These are phyloP conservation scores for Cremastobaeus sp. DNA, from an alignment of 2,888 invertebrate species.

Conservation along the genomic window DNA sequence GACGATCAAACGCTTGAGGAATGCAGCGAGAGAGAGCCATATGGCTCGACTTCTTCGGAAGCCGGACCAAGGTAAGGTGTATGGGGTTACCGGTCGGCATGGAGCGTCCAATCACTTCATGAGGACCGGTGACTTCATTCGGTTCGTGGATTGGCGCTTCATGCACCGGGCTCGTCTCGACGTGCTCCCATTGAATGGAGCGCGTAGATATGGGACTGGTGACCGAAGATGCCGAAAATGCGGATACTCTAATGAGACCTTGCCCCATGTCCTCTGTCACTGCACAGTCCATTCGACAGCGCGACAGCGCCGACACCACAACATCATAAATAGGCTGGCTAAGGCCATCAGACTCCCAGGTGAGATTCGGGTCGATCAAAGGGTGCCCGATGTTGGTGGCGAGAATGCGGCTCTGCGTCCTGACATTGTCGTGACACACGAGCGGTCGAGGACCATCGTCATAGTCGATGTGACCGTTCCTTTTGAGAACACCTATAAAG, in stretches of 20 bases:
- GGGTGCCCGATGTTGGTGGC: slow-evolving; percentile 36
- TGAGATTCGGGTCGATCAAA: not conserved
- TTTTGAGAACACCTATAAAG: slow-evolving; percentile 67
- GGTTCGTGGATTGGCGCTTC: slow-evolving; percentile 75
- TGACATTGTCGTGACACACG: slow-evolving; percentile 61
- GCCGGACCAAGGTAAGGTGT: slow-evolving; percentile 9
- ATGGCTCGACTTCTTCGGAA: not conserved
- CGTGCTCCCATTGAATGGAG: slow-evolving; percentile 48
- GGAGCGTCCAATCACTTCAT: slow-evolving; percentile 68
- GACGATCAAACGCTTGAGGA: slow-evolving; percentile 17
- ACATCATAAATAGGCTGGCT: slow-evolving; percentile 39
- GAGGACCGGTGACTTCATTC: slow-evolving; percentile 19
- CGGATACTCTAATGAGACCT: slow-evolving; percentile 65
- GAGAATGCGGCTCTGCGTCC: slow-evolving; percentile 42
- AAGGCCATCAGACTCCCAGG: slow-evolving; percentile 29
- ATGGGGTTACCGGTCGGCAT: slow-evolving; percentile 2
- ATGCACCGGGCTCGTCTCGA: slow-evolving; percentile 69
- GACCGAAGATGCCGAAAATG: slow-evolving; percentile 68
- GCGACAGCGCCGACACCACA: slow-evolving; percentile 48
- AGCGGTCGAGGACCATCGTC: slow-evolving; percentile 43
- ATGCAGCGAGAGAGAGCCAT: slow-evolving; percentile 4
- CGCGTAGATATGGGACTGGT: slow-evolving; percentile 40
- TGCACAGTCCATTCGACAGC: slow-evolving; percentile 68
- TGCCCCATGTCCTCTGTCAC: slow-evolving; percentile 74
- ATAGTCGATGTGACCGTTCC: slow-evolving; percentile 69